Base-by-base conservation (phyloP, 2,113 vertebrate genomes). In the Limanda limanda region DNA sequence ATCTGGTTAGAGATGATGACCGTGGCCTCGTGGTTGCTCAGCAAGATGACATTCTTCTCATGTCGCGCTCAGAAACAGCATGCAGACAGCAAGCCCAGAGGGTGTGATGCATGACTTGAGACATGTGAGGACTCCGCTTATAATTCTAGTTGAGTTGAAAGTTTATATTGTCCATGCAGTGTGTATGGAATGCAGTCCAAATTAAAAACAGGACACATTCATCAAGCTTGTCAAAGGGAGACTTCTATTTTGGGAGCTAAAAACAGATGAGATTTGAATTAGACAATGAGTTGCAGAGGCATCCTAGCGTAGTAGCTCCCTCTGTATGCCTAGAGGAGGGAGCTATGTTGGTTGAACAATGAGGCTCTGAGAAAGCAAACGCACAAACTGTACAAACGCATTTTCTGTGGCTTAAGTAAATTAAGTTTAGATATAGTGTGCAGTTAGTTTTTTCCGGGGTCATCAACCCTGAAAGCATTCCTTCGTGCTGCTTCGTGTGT, bases 391-490 rank as follows among this genome's bases (percentile, higher is more conserved):
- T 74, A 61, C 18, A 72, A 63, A 76, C 71, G 62, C 68, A 82
- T 85, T 89, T 87, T 91, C 83, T 87, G 71, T 61, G 45, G 71
- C 67, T 79, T 71, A 68, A 81, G 82, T 59, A 85, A 88, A 85
- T 86, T 27, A 85, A 82, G 68, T 77, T 85, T 48, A 85, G 82
- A 84, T 78, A 81, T 24, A 54, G 42, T 67, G 76, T 77, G 66
- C 60, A 61, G 79, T 91, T 86, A 62, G 65, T 79, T 85, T 81
- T 85, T 81, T 69, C 64, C 21, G 54, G 76, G 85, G 90, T 87
- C 82, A 77, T 77, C 69, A 67, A 85, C 85, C 82, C 68, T 68
- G 20, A 82, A 85, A 86, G 71, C 88, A 83, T 90, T 90, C 82
- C 74, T 85, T 79, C 56, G 65, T 4, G 18, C 63, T 24, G 68